phyloP scores from a whole-genome alignment of 2,888 invertebrate species.

The Scaptomyza tumidula region DNA sequence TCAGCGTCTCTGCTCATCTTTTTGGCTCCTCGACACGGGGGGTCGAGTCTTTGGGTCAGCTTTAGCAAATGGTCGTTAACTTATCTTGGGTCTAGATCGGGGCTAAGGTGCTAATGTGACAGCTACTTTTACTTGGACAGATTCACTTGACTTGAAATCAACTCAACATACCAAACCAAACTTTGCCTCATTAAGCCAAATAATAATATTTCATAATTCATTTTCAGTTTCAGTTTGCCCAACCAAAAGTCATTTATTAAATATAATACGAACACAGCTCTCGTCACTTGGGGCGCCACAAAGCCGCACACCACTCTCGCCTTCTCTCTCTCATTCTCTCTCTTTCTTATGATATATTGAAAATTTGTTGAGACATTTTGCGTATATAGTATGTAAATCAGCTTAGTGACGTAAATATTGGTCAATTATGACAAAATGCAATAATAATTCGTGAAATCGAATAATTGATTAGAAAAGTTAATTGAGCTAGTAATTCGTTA shows the following conservation, averaged over 20 bases:
- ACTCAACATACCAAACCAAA: not conserved
- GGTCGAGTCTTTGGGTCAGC: slow-evolving; percentile 52
- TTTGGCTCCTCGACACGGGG: slow-evolving; percentile 43
- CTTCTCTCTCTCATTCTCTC: not conserved
- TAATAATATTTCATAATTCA: slow-evolving; percentile 76
- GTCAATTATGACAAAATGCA: not conserved
- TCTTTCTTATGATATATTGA: slow-evolving; percentile 10
- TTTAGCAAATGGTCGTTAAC: slow-evolving; percentile 63
- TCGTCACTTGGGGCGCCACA: slow-evolving; percentile 43
- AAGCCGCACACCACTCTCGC: slow-evolving; percentile 1
- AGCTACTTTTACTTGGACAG: slow-evolving; percentile 67
- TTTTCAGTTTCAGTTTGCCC: slow-evolving; percentile 33
- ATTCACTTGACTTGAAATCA: slow-evolving; percentile 24
- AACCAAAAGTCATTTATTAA: slow-evolving; percentile 60
- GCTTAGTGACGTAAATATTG: slow-evolving; percentile 2
- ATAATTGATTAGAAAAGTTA: not conserved
- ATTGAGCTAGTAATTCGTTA: not conserved
- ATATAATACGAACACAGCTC: slow-evolving; percentile 33
- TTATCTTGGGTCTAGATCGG: slow-evolving; percentile 76
- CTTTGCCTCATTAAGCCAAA: slow-evolving; percentile 61
- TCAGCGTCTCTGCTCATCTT: slow-evolving; percentile 20
- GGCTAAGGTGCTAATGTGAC: slow-evolving; percentile 79
- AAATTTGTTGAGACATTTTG: slow-evolving; percentile 5
- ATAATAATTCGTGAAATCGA: not conserved
- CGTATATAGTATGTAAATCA: not conserved